Evolutionary conservation across 2,797 vertebrate genomes (phyloP).

Genomic region (Falco concolor): DNA sequence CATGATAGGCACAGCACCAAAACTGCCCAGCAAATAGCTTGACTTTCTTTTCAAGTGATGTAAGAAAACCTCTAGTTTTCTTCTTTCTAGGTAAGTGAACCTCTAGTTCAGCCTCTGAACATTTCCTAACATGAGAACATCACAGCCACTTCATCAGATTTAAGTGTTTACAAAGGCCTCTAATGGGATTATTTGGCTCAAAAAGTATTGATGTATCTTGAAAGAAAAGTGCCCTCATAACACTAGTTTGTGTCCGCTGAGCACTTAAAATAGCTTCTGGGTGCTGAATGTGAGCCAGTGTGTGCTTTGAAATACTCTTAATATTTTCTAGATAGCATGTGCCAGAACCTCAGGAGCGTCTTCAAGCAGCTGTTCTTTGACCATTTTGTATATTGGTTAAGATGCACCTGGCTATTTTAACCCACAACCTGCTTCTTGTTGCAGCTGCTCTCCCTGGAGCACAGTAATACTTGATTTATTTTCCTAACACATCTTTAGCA

Average conservation of each 20-base stretch:
- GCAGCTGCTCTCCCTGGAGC: neutral
- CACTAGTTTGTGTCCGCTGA: neutral
- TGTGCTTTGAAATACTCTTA: neutral
- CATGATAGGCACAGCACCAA: neutral
- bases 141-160: neutral
- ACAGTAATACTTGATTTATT: neutral
- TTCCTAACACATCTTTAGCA: neutral
- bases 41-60: neutral
- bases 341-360: neutral
- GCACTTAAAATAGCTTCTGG: constrained; percentile 22
- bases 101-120: neutral
- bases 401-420: neutral
- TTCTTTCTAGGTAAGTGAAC: neutral
- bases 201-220: neutral
- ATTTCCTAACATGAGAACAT: neutral
- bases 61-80: neutral
- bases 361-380: constrained; percentile 4
- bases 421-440: neutral
- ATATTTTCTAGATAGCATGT: neutral
- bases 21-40: neutral
- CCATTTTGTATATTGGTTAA: neutral
- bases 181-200: neutral
- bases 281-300: neutral
- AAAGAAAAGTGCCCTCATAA: constrained; percentile 1
- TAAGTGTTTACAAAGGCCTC: neutral